Evolutionary conservation across 2,113 vertebrate species (phyloP).

Genomic region (Bungarus multicinctus): DNA sequence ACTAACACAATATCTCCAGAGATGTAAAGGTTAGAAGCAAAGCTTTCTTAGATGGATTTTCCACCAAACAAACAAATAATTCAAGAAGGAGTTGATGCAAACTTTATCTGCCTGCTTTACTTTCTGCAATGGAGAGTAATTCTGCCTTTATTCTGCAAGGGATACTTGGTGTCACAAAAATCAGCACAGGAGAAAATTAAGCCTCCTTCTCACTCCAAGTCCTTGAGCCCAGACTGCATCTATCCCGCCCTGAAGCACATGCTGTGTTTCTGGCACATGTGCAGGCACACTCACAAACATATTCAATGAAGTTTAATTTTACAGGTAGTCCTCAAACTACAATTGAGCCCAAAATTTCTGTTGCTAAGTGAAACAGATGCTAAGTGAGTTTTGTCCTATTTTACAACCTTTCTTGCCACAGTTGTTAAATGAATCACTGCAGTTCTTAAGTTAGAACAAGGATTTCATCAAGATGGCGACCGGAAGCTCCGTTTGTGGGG

Average conservation of each 20-base stretch:
- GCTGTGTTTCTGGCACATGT: neutral
- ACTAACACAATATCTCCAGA: neutral
- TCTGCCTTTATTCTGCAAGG: neutral
- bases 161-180: neutral
- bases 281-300: neutral
- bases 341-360: too few species aligned
- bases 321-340: neutral
- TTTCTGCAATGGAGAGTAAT: neutral
- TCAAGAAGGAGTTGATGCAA: neutral
- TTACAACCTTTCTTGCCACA: too few species aligned
- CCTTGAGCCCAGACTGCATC: too few species aligned
- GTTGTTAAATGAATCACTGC: too few species aligned
- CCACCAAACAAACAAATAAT: neutral
- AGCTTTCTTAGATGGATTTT: neutral
- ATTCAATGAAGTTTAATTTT: neutral
- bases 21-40: neutral
- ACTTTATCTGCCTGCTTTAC: neutral
- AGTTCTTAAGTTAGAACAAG: too few species aligned
- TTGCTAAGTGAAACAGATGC: too few species aligned
- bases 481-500: too few species aligned
- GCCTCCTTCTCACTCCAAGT: neutral
- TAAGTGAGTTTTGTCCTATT: too few species aligned
- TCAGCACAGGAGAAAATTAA: neutral
- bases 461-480: too few species aligned
- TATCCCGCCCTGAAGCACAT: too few species aligned